Evolutionary conservation across 2,888 invertebrate genomes (phyloP).

Genomic region (Synergus laeviventris): DNA sequence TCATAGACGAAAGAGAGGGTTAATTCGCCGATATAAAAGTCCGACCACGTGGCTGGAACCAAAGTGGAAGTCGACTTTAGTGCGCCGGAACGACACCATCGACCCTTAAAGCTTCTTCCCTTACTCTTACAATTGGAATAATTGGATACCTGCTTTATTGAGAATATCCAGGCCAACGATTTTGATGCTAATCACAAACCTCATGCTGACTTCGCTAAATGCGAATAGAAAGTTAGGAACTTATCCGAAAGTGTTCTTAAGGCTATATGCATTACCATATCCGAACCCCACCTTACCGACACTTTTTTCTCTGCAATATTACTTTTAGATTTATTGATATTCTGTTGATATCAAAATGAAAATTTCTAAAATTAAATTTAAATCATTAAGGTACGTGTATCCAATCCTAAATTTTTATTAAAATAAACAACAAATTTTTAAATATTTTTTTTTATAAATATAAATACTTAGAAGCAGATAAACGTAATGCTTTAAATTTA

Average conservation of each 20-base stretch:
- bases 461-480: too few relatives aligned
- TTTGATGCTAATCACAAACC: constrained; percentile 16
- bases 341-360: too few relatives aligned
- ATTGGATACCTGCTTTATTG: constrained; percentile 22
- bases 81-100: constrained; percentile 23
- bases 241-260: constrained; percentile 2
- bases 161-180: constrained; percentile 12
- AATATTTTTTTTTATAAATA: too few relatives aligned
- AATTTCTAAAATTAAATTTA: too few relatives aligned
- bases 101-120: constrained; percentile 28
- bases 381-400: too few relatives aligned
- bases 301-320: too few relatives aligned
- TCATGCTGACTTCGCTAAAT: constrained; percentile 7
- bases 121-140: background rate
- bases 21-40: constrained; percentile 31
- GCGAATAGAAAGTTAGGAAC: constrained; percentile 10
- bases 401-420: too few relatives aligned
- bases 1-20: constrained; percentile 1
- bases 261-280: too few relatives aligned
- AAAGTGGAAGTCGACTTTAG: constrained; percentile 36
- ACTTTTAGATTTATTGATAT: too few relatives aligned
- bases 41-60: constrained; percentile 30
- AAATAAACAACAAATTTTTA: too few relatives aligned
- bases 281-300: too few relatives aligned
- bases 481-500: too few relatives aligned